These are phyloP conservation scores for Ariopsis seemanni DNA, from an alignment of 2,113 vertebrate genomes.

Conservation along the genomic window DNA sequence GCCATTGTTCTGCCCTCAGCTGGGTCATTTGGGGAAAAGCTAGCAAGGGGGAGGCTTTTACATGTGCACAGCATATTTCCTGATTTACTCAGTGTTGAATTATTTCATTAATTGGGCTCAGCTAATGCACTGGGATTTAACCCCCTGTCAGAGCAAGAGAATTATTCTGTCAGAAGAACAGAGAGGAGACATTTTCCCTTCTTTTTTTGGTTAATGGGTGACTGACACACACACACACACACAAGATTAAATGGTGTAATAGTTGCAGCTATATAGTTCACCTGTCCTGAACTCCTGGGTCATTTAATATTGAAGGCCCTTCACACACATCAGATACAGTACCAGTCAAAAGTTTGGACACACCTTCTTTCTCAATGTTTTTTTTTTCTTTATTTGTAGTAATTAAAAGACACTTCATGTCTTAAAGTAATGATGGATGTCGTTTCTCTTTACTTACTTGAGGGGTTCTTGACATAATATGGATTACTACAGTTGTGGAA, in stretches of 20 bases:
- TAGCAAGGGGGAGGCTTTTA: conserved; percentile 32
- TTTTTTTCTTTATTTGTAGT: too few species aligned
- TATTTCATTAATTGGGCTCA: conserved; percentile 51
- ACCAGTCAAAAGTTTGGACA: too few species aligned
- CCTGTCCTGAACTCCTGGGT: conserved; percentile 7
- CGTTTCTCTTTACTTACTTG: too few species aligned
- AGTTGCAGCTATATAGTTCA: conserved; percentile 26
- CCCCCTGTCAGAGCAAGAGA: conserved; percentile 35
- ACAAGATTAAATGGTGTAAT: conserved; percentile 13
- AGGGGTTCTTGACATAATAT: too few species aligned
- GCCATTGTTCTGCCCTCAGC: conserved; percentile 44
- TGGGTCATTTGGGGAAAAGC: conserved; percentile 39
- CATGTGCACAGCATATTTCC: conserved; percentile 45
- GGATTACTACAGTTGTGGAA: too few species aligned
- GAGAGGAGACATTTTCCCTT: background rate
- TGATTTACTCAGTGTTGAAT: conserved; percentile 50
- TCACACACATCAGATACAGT: background rate
- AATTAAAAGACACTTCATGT: too few species aligned
- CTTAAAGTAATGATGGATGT: too few species aligned
- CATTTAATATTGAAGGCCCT: conserved; percentile 16
- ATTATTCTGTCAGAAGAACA: conserved; percentile 45
- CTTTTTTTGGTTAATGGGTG: conserved; percentile 28
- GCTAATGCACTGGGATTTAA: conserved; percentile 47
- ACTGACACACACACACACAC: background rate
- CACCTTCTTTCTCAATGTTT: too few species aligned